Evolutionary conservation across 2,113 vertebrate species (phyloP), one percentile per base, ranked within the genome.

Genomic region (Cryptomyrus ogoouensis): DNA sequence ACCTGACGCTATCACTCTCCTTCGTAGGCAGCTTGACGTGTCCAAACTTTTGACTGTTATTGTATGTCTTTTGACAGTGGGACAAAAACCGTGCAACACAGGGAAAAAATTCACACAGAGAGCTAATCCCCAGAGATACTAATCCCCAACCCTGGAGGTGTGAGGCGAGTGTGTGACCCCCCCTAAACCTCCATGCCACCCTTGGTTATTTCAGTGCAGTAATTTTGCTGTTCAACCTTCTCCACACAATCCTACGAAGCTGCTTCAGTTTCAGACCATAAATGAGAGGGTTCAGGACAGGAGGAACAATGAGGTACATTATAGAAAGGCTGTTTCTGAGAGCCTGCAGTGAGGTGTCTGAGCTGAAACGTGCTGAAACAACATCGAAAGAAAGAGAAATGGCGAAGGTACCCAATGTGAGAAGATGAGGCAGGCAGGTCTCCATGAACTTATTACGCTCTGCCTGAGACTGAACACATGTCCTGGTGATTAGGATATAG

Each of bases 391-490:
- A n/a, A 0, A n/a, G 1, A 62, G 56, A 62, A 62, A 62, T n/a
- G 7, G 7, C 0, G 0, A 62, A n/a, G 24, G 0, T n/a, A n/a
- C 24, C 24, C 56, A 62, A 1, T n/a, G 24, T 62, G 24, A 62
- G 0, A 9, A 52, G 50, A 52, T 52, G 50, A 1, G 50, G 50
- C 50, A 52, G 13, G 50, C 50, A 52, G 50, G 50, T 52, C 50
- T 52, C 50, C 50, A 52, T 52, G 3, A 50, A 50, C 49, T 50
- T 50, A 50, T 3, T 50, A 50, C 49, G 49, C 3, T 50, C 49
- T 15, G 49, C 3, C 0, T 50, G 49, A 0, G 12, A 50, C 3
- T 50, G 3, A 1, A 50, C 0, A 1, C 49, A 50, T 15, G 3
- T 50, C 12, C 49, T 50, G 49, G 12, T 50, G 49, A 50, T 50